Conservation (phyloP, 2,888 invertebrate genomes). For the Idaea dimidiata region DNA sequence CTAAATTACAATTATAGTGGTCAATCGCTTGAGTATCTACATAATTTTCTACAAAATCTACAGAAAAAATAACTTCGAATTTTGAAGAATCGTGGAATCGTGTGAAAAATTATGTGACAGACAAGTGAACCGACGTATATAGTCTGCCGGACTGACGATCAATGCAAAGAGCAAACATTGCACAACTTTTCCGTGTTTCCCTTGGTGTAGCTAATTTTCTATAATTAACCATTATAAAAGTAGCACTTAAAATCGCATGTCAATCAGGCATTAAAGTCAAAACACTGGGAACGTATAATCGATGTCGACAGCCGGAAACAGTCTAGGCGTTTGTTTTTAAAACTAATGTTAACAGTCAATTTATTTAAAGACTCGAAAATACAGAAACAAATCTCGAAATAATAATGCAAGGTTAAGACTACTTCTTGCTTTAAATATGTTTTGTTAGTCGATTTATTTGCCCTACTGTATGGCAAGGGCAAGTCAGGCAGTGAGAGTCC, state of each 20-base stretch:
- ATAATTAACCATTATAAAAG: not conserved
- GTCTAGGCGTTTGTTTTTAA: not conserved
- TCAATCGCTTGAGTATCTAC: no score
- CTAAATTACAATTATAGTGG: no score
- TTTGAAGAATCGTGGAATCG: not conserved
- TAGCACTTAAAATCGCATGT: not conserved
- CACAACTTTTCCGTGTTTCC: not conserved
- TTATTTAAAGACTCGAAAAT: not conserved
- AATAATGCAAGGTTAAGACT: no score
- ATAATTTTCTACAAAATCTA: no score
- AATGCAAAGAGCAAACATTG: not conserved
- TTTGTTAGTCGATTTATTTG: no score
- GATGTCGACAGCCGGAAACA: not conserved
- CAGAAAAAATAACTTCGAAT: not conserved
- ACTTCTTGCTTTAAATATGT: no score
- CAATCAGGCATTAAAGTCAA: conserved; percentile 1
- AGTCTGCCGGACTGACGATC: not conserved
- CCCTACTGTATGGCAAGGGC: no score
- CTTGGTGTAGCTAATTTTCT: not conserved
- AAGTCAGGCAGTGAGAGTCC: no score
- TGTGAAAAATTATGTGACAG: not conserved
- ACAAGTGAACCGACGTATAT: not conserved
- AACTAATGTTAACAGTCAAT: not conserved
- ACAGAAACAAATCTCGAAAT: no score
- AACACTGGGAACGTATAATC: not conserved